phyloP scores from a whole-genome alignment of 2,888 invertebrate species.

The Cataglyphis rosenhaueri region DNA sequence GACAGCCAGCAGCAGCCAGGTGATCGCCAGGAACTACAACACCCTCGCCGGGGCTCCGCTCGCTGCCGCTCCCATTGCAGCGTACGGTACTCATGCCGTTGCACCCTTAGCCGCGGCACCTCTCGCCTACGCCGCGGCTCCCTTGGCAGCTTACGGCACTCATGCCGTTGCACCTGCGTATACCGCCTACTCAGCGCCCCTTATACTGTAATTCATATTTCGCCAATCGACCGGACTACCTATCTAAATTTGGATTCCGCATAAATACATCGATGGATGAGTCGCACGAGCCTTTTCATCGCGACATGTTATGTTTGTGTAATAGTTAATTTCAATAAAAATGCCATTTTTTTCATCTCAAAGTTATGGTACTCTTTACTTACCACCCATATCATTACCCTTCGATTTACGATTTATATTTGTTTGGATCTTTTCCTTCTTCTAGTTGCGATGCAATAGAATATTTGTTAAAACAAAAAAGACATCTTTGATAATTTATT shows the following conservation, averaged over 20 bases:
- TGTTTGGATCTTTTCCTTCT: background rate
- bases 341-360: background rate
- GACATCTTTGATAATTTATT: background rate
- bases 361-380: background rate
- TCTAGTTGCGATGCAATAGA: background rate
- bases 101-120: slow-evolving; percentile 40
- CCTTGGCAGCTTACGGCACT: slow-evolving; percentile 83
- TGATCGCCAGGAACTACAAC: slow-evolving; percentile 88
- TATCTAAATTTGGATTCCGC: background rate
- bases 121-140: slow-evolving; percentile 78
- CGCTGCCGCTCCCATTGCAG: slow-evolving; percentile 83
- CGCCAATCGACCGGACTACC: background rate
- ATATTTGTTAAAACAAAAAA: background rate
- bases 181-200: slow-evolving; percentile 24
- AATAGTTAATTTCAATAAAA: slow-evolving; percentile 35
- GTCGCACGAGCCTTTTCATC: background rate
- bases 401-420: background rate
- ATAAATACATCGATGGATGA: background rate
- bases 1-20: slow-evolving; percentile 90
- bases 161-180: slow-evolving; percentile 76
- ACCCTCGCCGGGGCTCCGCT: slow-evolving; percentile 87
- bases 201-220: slow-evolving; percentile 1
- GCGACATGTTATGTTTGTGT: slow-evolving; percentile 16
- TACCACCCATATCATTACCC: background rate
- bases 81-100: slow-evolving; percentile 23